Percentiles rank a stretch among this genome's conserved stretches.
These are phyloP conservation scores for Drosophila atripex DNA, from an alignment of 2,888 invertebrate species.

Conservation along the genomic window DNA sequence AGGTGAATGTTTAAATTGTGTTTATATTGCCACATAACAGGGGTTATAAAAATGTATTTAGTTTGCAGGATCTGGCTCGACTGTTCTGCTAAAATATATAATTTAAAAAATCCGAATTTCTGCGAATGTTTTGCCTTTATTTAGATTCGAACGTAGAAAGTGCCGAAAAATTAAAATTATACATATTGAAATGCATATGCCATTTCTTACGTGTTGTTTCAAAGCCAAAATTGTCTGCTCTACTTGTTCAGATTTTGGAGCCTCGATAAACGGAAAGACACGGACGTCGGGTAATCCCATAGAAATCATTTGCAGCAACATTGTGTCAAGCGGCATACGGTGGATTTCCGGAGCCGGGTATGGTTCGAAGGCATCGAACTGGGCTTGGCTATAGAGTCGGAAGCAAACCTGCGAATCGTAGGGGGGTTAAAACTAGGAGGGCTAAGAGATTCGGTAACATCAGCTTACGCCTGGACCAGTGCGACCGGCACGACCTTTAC, in stretches of 20 bases:
- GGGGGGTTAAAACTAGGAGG: background rate
- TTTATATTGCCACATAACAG: no score
- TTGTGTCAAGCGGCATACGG: slow-evolving; percentile 95
- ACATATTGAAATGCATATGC: background rate
- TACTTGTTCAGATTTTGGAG: slow-evolving; percentile 92
- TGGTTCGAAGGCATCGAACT: slow-evolving; percentile 90
- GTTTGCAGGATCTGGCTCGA: no score
- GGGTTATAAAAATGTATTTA: no score
- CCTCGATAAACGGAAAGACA: slow-evolving; percentile 97
- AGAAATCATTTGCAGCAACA: slow-evolving; percentile 96
- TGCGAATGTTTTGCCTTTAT: no score
- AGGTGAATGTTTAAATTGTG: no score
- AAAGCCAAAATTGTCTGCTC: slow-evolving; percentile 94
- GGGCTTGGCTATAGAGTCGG: slow-evolving; percentile 93
- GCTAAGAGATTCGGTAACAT: background rate
- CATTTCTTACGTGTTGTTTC: slow-evolving; percentile 89
- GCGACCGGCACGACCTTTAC: slow-evolving; percentile 97
- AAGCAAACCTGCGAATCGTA: slow-evolving; percentile 87
- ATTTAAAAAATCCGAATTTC: no score
- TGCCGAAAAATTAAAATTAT: background rate
- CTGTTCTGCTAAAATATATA: no score
- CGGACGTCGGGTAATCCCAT: slow-evolving; percentile 96
- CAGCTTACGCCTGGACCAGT: slow-evolving; percentile 92
- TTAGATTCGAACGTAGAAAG: background rate
- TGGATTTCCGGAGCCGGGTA: slow-evolving; percentile 97